These are phyloP conservation scores for Holothuria glaberrima DNA, from an alignment of 35 echinoderm and acorn worm genomes.

Conservation along the genomic window DNA sequence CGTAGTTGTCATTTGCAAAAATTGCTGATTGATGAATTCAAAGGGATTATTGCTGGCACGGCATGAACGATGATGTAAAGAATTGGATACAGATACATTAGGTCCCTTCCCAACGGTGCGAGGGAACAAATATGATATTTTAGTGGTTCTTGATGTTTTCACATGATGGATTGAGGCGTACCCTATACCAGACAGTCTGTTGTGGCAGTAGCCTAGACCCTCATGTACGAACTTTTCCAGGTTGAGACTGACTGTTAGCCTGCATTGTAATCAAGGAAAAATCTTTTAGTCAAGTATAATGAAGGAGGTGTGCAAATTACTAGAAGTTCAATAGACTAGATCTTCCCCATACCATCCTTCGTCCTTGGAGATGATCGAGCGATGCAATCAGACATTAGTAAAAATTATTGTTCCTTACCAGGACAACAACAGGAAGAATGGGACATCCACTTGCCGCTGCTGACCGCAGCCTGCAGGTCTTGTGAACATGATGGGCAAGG, in stretches of 20 bases:
- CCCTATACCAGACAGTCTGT: constrained; percentile 70
- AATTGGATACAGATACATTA: constrained; percentile 55
- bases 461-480: constrained; percentile 64
- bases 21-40: constrained; percentile 26
- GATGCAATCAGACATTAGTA: constrained; percentile 71
- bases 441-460: constrained; percentile 55
- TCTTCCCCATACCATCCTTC: constrained; percentile 66
- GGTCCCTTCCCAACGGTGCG: constrained; percentile 78
- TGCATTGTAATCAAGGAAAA: constrained; percentile 78
- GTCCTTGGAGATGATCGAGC: constrained; percentile 70
- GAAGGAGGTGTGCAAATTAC: constrained; percentile 59
- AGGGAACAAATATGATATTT: constrained; percentile 68
- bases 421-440: constrained; percentile 72
- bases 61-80: constrained; percentile 2
- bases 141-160: constrained; percentile 75
- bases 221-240: constrained; percentile 64
- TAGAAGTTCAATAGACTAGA: constrained; percentile 80
- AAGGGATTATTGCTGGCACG: neutral
- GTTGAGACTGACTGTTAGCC: constrained; percentile 51
- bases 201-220: constrained; percentile 51
- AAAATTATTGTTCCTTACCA: constrained; percentile 48
- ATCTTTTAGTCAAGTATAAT: constrained; percentile 75
- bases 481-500: constrained; percentile 67
- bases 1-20: constrained; percentile 53
- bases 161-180: constrained; percentile 78